Conservation (phyloP, 2,113 vertebrate genomes). For the Podiceps cristatus region DNA sequence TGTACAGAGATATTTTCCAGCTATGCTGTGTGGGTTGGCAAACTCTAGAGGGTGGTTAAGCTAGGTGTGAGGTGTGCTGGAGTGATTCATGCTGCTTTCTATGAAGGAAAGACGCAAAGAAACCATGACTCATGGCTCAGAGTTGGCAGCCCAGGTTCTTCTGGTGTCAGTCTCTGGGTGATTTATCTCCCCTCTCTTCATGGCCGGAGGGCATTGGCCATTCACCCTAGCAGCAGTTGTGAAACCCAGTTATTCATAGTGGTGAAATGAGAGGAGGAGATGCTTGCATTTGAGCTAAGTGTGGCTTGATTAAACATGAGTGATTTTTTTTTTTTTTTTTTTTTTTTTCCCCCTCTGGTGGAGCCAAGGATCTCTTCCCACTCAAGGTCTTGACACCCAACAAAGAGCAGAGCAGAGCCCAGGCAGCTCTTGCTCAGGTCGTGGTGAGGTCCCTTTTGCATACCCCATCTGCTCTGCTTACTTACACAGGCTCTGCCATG, state of each 20-base stretch:
- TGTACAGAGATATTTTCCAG: not conserved
- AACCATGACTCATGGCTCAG: slow-evolving; percentile 34
- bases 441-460: not conserved
- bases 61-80: not conserved
- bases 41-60: not conserved
- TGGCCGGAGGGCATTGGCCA: slow-evolving; percentile 5
- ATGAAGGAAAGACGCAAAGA: slow-evolving; percentile 63
- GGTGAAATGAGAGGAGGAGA: slow-evolving; percentile 24
- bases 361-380: not conserved
- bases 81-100: slow-evolving; percentile 67
- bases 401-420: not conserved
- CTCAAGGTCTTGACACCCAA: not conserved
- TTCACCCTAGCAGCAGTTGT: not conserved
- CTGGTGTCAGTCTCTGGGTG: slow-evolving; percentile 8
- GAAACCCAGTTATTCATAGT: slow-evolving; percentile 15
- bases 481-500: not conserved
- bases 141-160: slow-evolving; percentile 24
- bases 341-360: not conserved
- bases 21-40: not conserved
- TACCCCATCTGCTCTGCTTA: not conserved
- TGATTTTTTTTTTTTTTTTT: not conserved
- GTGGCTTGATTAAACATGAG: not conserved
- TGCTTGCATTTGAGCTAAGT: not conserved
- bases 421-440: not conserved
- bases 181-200: slow-evolving; percentile 24